Evolutionary conservation across 2,888 invertebrate genomes (phyloP), one percentile per base, ranked within the genome.

Genomic region (Diogma glabrata): DNA sequence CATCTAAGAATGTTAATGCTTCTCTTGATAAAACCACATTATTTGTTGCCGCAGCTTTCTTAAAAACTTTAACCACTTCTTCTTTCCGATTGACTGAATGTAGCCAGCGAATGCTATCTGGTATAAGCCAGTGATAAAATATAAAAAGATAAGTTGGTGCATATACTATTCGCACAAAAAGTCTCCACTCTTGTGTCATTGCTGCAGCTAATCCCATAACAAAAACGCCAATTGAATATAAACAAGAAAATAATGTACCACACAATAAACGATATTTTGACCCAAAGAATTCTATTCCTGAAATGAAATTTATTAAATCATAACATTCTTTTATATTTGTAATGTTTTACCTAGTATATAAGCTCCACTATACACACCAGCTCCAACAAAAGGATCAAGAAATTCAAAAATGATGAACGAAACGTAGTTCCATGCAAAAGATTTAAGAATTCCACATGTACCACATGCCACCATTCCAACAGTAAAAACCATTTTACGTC

Each of bases 81-180:
- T 74, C 69, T 12, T 9, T 24, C 9, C 9, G 24, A 24, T 53
- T 76, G 70, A 3, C 78, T 77, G 51, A 78, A 75, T 12, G 79
- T 78, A 49, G 84, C 69, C 51, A 87, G 72, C 89, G 75, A 47
- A 81, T 73, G 57, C 84, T 85, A 70, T 86, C 85, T 23, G 84
- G 82, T 22, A 83, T 63, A 46, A 84, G 63, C 74, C 82, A 77
- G 60, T 79, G 75, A 64, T 84, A 84, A 10, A 9, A 24, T 7
- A 24, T 24, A 24, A 5, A 24, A 9, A 24, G 24, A 24, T 7
- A 24, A 7, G 24, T 9, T 24, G 24, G 24, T 7, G 9, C 24
- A 24, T 24, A 24, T 24, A 9, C 9, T 6, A 24, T 24, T 24
- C 9, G 24, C 9, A 24, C 6, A 7, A 24, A 24, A 24, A 24